These are phyloP conservation scores for human (Homo sapiens) DNA, from an alignment of 2,113 vertebrate species.

Conservation along the genomic window DNA sequence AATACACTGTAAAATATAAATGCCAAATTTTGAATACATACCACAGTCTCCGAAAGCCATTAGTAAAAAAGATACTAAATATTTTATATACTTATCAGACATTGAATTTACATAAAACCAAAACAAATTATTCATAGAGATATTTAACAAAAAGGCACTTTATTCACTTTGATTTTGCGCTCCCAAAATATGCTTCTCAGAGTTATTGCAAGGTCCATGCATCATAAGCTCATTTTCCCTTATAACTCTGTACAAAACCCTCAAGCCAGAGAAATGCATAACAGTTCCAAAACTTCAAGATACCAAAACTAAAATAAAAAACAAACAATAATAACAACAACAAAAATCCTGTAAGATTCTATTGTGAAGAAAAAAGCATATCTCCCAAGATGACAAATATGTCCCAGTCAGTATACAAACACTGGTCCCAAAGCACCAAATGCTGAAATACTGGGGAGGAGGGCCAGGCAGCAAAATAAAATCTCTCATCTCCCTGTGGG, in stretches of 20 bases:
- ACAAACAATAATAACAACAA: not conserved
- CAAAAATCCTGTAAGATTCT: not conserved
- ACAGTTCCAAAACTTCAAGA: not conserved
- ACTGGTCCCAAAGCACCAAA: conserved; percentile 21
- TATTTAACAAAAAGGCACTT: not conserved
- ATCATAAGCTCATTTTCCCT: not conserved
- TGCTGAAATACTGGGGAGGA: not conserved
- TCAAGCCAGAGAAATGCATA: not conserved
- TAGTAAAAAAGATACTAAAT: not conserved
- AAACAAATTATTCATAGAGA: not conserved
- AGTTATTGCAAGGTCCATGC: not conserved
- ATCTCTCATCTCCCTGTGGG: conserved; percentile 38
- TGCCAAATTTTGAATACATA: not conserved
- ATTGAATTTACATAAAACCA: not conserved
- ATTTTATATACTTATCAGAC: not conserved
- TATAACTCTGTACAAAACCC: not conserved
- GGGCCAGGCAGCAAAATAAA: conserved; percentile 54
- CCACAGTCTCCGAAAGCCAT: not conserved
- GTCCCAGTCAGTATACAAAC: conserved; percentile 43
- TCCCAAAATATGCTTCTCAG: conserved; percentile 12
- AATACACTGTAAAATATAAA: not conserved
- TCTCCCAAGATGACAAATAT: not conserved
- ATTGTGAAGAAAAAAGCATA: conserved; percentile 9
- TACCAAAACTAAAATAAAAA: conserved; percentile 21
- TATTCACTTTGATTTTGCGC: not conserved